A percentile compares a stretch with the other conserved stretches of the same genome.
These are phyloP conservation scores for Melanotaenia maccullochi DNA, from an alignment of 2,797 vertebrate species.

Conservation along the genomic window DNA sequence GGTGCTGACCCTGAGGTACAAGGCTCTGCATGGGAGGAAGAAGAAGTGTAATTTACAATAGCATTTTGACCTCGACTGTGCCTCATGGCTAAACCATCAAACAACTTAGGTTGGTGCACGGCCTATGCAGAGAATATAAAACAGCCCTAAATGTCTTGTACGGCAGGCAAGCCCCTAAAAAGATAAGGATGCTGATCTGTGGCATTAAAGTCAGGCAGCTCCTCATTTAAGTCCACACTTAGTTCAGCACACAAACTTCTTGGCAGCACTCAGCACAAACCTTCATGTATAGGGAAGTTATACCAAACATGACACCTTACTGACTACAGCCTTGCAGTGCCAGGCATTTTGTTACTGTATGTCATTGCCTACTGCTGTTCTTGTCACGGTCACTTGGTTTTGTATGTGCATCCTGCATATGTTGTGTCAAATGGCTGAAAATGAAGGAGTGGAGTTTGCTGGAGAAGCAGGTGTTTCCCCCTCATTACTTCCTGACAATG, in stretches of 20 bases:
- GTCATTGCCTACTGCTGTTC: constrained; percentile 58
- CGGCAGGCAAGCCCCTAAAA: not conserved
- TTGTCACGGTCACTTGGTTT: constrained; percentile 72
- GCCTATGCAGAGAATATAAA: constrained; percentile 53
- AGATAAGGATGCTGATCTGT: constrained; percentile 28
- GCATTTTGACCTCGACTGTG: constrained; percentile 68
- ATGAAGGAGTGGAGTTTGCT: constrained; percentile 63
- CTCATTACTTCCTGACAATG: constrained; percentile 80
- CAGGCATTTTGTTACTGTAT: constrained; percentile 32
- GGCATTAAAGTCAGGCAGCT: constrained; percentile 11
- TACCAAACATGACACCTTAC: constrained; percentile 44
- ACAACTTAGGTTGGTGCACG: constrained; percentile 36
- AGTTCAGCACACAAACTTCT: not conserved
- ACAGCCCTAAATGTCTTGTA: constrained; percentile 3
- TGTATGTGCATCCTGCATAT: constrained; percentile 67
- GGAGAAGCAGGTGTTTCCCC: constrained; percentile 79
- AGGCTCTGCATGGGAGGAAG: constrained; percentile 26
- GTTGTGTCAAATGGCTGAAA: constrained; percentile 68
- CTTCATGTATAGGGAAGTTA: constrained; percentile 33
- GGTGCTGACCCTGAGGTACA: constrained; percentile 44
- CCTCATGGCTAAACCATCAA: constrained; percentile 57
- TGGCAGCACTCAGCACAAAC: not conserved
- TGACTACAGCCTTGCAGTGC: constrained; percentile 34
- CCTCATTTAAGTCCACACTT: constrained; percentile 8
- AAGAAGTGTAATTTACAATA: constrained; percentile 51